phyloP scores from a whole-genome alignment of 2,113 vertebrate genomes.

The Lanius ludovicianus region DNA sequence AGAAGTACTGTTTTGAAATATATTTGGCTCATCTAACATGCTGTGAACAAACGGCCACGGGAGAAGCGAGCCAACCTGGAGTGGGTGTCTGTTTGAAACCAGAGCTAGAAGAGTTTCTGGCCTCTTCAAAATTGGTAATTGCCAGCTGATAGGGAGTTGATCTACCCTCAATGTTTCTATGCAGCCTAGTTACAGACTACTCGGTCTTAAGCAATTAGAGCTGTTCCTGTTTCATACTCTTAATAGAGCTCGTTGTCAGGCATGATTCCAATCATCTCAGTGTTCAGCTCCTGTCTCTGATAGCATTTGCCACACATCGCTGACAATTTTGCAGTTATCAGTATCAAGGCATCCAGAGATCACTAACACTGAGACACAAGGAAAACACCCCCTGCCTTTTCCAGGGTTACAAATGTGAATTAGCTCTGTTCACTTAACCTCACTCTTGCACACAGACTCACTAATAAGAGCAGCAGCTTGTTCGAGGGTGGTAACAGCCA shows the following conservation, averaged over 20 bases:
- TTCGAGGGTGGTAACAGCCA: neutral
- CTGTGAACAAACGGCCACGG: neutral
- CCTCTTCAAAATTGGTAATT: neutral
- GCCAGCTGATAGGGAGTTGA: neutral
- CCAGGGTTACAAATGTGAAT: neutral
- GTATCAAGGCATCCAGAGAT: neutral
- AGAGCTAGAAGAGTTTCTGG: neutral
- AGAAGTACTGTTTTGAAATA: neutral
- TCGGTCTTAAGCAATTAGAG: slow-evolving; percentile 29
- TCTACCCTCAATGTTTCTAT: neutral
- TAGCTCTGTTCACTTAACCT: neutral
- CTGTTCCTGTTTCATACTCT: neutral
- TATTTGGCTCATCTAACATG: neutral
- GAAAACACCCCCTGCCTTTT: neutral
- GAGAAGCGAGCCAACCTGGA: neutral
- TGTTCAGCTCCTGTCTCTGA: neutral
- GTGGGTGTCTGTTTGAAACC: neutral
- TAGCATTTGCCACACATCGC: neutral
- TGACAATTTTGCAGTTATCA: neutral
- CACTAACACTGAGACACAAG: neutral
- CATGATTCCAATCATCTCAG: neutral
- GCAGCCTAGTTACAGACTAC: neutral
- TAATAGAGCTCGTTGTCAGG: slow-evolving; percentile 6
- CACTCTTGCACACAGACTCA: neutral
- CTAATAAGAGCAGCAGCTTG: neutral